phyloP scores from a whole-genome alignment of 37 sponge, comb jelly and placozoan species.

The Chondrosia reniformis region DNA sequence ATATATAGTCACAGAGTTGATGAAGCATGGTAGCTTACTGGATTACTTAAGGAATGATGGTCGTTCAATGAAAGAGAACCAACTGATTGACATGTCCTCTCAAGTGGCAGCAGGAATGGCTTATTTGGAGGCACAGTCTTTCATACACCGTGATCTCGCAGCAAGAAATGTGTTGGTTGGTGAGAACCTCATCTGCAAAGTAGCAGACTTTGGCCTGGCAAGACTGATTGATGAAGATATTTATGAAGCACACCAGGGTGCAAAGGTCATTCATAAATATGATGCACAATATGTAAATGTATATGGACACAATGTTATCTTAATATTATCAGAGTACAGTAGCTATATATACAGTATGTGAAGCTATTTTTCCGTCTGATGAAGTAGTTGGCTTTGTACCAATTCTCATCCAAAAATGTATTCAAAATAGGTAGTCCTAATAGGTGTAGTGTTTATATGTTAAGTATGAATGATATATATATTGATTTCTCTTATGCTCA shows the following conservation, averaged over 20 bases:
- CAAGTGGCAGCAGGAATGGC: constrained; percentile 73
- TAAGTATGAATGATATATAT: too few species aligned
- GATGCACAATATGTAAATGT: not conserved
- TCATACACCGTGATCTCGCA: constrained; percentile 92
- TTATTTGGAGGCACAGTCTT: constrained; percentile 65
- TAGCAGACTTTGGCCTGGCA: constrained; percentile 97
- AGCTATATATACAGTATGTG: not conserved
- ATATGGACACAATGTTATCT: not conserved
- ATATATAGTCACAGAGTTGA: constrained; percentile 71
- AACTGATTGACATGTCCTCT: constrained; percentile 57
- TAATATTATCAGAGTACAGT: not conserved
- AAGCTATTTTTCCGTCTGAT: too few species aligned
- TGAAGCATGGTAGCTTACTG: constrained; percentile 63
- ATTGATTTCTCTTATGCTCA: too few species aligned
- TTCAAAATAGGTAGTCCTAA: too few species aligned
- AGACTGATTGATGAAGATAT: constrained; percentile 92
- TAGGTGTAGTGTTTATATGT: too few species aligned
- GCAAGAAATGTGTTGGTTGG: constrained; percentile 96
- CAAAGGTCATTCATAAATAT: constrained; percentile 39
- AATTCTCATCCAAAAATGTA: too few species aligned
- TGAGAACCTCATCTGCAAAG: constrained; percentile 86
- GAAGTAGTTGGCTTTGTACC: too few species aligned
- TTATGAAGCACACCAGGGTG: constrained; percentile 89
- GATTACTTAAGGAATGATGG: constrained; percentile 65
- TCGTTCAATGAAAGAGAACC: constrained; percentile 30